phyloP scores from a whole-genome alignment of 2,888 invertebrate genomes.

The Sesia apiformis region DNA sequence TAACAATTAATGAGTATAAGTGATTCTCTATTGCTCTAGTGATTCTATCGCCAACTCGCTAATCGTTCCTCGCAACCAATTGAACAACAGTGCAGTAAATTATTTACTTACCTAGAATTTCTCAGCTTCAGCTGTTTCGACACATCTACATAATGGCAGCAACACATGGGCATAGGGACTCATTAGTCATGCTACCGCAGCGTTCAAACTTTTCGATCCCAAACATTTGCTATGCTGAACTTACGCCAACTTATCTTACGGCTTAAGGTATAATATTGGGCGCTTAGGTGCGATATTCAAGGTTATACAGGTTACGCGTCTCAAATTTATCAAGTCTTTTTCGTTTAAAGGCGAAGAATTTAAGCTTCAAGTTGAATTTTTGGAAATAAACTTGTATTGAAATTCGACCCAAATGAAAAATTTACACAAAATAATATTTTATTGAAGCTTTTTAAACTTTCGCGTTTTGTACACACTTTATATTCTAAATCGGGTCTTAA shows the following conservation, averaged over 20 bases:
- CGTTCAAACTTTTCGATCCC: slow-evolving; percentile 37
- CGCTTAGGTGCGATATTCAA: neutral
- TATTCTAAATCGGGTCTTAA: too few species aligned
- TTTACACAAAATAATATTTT: too few species aligned
- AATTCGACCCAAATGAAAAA: too few species aligned
- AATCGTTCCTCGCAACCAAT: too few species aligned
- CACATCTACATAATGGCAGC: slow-evolving; percentile 4
- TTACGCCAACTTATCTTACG: slow-evolving; percentile 34
- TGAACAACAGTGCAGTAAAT: neutral
- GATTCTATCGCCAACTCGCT: too few species aligned
- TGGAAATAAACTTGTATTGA: too few species aligned
- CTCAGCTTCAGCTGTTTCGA: neutral
- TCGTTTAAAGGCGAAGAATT: neutral
- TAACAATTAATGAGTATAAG: too few species aligned
- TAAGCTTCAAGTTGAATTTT: neutral
- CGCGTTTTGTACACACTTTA: too few species aligned
- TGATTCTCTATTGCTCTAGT: too few species aligned
- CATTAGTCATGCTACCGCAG: slow-evolving; percentile 27
- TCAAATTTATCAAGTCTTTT: neutral
- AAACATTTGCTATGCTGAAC: slow-evolving; percentile 44
- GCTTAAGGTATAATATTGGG: slow-evolving; percentile 1
- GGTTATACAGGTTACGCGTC: neutral
- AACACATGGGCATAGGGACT: slow-evolving; percentile 8
- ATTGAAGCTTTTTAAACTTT: too few species aligned
- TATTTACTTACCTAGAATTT: neutral